Evolutionary conservation across 2,113 vertebrate genomes (phyloP).

Genomic region (Hystrix brachyura): DNA sequence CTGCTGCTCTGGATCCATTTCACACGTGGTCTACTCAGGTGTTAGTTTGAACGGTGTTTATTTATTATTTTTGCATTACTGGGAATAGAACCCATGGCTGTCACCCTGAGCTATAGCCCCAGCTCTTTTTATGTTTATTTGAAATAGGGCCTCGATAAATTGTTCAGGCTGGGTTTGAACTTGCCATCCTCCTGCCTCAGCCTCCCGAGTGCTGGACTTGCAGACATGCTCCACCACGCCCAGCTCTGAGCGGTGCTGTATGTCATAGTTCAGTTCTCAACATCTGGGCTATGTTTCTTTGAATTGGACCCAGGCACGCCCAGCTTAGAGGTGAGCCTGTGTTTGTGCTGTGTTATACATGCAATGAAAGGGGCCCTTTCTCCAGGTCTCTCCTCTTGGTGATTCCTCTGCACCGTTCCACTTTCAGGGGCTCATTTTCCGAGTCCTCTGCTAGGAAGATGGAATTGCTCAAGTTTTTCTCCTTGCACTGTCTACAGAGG

Average conservation of each 20-base stretch:
- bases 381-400: background rate
- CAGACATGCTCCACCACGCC: background rate
- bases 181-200: background rate
- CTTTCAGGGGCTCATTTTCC: background rate
- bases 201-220: background rate
- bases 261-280: constrained; percentile 16
- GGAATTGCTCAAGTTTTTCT: background rate
- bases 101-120: background rate
- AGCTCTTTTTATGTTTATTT: background rate
- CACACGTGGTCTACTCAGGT: background rate
- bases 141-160: background rate
- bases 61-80: background rate
- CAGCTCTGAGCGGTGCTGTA: background rate
- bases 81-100: background rate
- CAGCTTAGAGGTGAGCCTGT: background rate
- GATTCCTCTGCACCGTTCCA: background rate
- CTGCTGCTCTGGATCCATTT: background rate
- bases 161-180: background rate
- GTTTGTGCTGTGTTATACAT: background rate
- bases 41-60: constrained; percentile 18
- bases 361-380: background rate
- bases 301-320: background rate
- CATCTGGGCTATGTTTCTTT: constrained; percentile 38
- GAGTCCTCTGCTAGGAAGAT: background rate
- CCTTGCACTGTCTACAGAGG: background rate